Base-by-base conservation (phyloP, 2,113 vertebrate genomes). In the Anser brachyrhynchus region DNA sequence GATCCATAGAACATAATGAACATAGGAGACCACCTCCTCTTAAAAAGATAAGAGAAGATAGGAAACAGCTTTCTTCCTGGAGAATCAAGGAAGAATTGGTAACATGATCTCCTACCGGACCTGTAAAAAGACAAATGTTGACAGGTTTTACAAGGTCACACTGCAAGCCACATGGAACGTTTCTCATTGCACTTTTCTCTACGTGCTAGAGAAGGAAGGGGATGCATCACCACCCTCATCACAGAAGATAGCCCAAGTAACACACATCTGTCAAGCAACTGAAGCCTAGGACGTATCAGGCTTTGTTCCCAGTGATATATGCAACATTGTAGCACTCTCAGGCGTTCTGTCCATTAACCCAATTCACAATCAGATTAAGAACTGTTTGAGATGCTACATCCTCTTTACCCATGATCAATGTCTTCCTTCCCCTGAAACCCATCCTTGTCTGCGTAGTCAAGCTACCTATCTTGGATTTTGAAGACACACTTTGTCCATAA, bases 71-170 rank as follows among this genome's bases (percentile, higher is more conserved):
- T 87, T 84, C 65, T 76, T 87, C 43, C 57, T 61, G 62, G 13
- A 93, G 23, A 72, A 93, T 22, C 70, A 51, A 91, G 49, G n/a
- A 86, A 86, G 41, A 37, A 89, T 70, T 82, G 87, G 10, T 73
- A 76, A 82, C 33, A 35, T 35, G 16, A 20, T 87, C 66, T 84
- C 57, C 65, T 72, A 89, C 31, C 70, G 46, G 59, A 87, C 74
- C 57, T 89, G 70, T 83, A 44, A 54, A 92, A 65, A 92, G 28
- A 84, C 11, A 89, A 87, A 91, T 17, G 49, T 84, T 82, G 62
- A 87, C 23, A 89, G 16, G 58, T 89, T 95, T 92, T 76, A 72
- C 18, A 87, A 85, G 18, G 66, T 73, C 66, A 92, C 44, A 70
- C 16, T 87, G 66, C 49, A 93, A 89, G 74, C 35, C 41, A 71